Percentiles rank a stretch among this genome's conserved stretches.
phyloP scores from a whole-genome alignment of 2,888 invertebrate species.

The Gryllus longicercus region DNA sequence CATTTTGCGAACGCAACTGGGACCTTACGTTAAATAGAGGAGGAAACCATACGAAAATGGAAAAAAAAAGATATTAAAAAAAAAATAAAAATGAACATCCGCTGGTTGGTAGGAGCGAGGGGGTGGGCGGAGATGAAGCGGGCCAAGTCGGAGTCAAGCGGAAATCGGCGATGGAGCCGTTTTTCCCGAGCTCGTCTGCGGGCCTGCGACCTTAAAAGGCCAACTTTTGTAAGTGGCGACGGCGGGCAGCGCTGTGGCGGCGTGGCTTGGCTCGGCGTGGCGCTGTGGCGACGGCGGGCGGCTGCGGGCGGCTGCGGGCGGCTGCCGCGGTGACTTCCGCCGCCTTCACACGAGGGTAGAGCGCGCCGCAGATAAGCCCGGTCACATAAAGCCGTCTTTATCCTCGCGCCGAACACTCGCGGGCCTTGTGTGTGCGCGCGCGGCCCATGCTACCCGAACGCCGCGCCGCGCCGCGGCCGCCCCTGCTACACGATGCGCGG shows the following conservation, averaged over 20 bases:
- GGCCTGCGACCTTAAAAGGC: neutral
- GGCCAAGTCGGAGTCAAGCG: neutral
- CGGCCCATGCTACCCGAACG: neutral
- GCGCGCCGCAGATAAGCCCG: neutral
- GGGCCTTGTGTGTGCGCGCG: neutral
- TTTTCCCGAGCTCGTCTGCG: neutral
- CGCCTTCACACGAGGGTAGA: too few relatives aligned
- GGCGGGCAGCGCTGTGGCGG: neutral
- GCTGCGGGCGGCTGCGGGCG: neutral
- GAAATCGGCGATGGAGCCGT: neutral
- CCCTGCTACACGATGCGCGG: neutral
- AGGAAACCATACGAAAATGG: too few relatives aligned
- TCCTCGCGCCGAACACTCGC: slow-evolving; percentile 17
- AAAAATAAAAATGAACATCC: too few relatives aligned
- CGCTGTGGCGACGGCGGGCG: neutral
- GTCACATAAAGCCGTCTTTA: slow-evolving; percentile 17
- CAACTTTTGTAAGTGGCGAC: slow-evolving; percentile 3
- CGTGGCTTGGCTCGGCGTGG: neutral
- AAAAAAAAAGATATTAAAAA: too few relatives aligned
- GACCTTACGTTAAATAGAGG: too few relatives aligned
- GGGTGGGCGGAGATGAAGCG: neutral
- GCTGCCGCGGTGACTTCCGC: neutral
- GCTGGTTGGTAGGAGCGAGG: neutral
- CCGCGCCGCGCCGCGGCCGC: neutral
- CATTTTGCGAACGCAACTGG: too few relatives aligned